Conservation (phyloP, 2,797 vertebrate species). For the Jordanella pulchra region DNA sequence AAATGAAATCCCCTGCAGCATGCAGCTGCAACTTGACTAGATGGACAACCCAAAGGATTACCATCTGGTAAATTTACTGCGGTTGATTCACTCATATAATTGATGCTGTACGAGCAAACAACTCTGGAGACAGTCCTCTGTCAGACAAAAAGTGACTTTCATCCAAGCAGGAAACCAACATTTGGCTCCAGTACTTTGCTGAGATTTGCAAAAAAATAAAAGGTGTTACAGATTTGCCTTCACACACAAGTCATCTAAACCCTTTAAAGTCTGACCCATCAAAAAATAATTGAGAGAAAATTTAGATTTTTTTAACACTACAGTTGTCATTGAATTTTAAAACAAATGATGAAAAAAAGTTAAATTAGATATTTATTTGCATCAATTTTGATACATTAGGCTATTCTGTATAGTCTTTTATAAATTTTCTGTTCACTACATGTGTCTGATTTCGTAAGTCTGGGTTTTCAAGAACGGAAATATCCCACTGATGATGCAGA, state of each 20-base stretch:
- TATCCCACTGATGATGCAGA: too few relatives aligned
- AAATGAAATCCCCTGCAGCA: constrained; percentile 24
- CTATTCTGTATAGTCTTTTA: too few relatives aligned
- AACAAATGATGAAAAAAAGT: too few relatives aligned
- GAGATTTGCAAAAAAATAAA: constrained; percentile 9
- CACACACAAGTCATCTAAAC: neutral
- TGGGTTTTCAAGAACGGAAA: too few relatives aligned
- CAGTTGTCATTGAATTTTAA: too few relatives aligned
- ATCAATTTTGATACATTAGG: too few relatives aligned
- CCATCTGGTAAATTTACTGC: constrained; percentile 61
- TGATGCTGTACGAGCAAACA: constrained; percentile 56
- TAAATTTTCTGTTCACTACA: too few relatives aligned
- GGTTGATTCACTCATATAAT: constrained; percentile 60
- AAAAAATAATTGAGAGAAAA: too few relatives aligned
- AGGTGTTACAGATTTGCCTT: constrained; percentile 18
- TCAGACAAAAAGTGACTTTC: constrained; percentile 36
- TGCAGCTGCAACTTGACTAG: constrained; percentile 29
- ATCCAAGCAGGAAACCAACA: constrained; percentile 25
- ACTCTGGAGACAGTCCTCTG: constrained; percentile 27
- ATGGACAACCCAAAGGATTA: constrained; percentile 46
- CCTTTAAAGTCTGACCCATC: too few relatives aligned
- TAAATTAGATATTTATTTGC: too few relatives aligned
- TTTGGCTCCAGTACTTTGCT: constrained; percentile 22
- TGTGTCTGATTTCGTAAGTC: too few relatives aligned
- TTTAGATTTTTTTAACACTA: too few relatives aligned